Base-by-base conservation (phyloP, 2,113 vertebrate species). In the Aspidoscelis tigris region DNA sequence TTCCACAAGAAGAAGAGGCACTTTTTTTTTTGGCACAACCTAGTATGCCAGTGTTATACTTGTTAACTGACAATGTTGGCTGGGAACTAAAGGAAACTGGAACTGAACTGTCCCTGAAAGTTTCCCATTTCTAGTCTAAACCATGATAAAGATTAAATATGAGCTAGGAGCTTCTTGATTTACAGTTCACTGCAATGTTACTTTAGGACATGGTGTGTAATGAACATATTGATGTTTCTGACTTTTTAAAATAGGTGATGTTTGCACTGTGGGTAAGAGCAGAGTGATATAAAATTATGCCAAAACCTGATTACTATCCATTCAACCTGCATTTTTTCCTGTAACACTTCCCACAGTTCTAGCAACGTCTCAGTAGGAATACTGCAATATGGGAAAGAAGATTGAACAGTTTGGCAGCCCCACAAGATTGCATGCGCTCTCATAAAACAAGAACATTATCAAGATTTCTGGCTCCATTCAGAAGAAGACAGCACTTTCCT, bases 401-500 rank as follows among this genome's bases (percentile, higher is more conserved):
- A 0, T 44, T 90, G 58, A 14, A 3, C 20, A 22, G 65, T 91
- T 80, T 90, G 89, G 64, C 72, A 88, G 76, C 22, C 79, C 33
- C 66, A 65, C 2, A 41, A 86, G 83, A 88, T 5, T 88, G 78
- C 85, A 91, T 87, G 82, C 39, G 58, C 65, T 90, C 33, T 86
- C 70, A 90, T 84, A 83, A 84, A 91, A 86, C 39, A 61, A 26
- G 61, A 92, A 88, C 1, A 1, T 90, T 93, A 90, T 91, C 76
- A 86, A 90, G 80, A 85, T 86, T 91, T 87, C 84, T 93, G 91
- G 43, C 88, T 90, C 9, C 14, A 39, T 79, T 90, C 89, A 93
- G 92, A 86, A 89, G 61, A 84, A 93, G 78, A 87, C 78, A 90
- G 76, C 91, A 85, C 90, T 91, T 91, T 93, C 74, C 88, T 86